Conservation (phyloP, 2,797 vertebrate genomes). For the Mormyrops boulengeri region DNA sequence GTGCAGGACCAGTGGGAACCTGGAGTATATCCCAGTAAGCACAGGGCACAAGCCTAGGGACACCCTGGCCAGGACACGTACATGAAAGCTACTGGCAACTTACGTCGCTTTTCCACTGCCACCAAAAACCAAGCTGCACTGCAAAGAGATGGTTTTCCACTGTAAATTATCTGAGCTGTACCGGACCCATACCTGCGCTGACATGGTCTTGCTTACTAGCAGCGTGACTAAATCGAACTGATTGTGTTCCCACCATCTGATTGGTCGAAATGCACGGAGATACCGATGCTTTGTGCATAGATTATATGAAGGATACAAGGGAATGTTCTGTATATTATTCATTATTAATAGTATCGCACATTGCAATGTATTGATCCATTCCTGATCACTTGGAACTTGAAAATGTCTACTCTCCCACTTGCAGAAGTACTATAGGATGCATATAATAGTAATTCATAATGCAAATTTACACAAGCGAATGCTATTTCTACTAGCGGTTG, state of each 20-base stretch:
- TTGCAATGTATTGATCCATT: not conserved
- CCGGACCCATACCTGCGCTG: not conserved
- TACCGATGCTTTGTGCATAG: not conserved
- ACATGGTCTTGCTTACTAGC: not conserved
- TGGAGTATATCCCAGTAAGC: not conserved
- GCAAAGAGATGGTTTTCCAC: not conserved
- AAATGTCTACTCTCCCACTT: not conserved
- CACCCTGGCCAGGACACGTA: not conserved
- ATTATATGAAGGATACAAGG: not conserved
- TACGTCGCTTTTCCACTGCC: not conserved
- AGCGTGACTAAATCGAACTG: not conserved
- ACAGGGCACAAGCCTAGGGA: not conserved
- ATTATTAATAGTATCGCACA: not conserved
- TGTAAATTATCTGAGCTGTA: not conserved
- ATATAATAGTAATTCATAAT: not conserved
- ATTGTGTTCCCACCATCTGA: not conserved
- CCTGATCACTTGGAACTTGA: not conserved
- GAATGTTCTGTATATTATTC: not conserved
- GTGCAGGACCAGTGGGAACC: not conserved
- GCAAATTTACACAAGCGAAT: not conserved
- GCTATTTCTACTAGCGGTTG: not conserved
- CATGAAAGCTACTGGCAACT: not conserved
- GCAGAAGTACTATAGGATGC: not conserved
- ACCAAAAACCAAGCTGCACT: not conserved
- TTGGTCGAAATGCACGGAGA: not conserved